Conservation (phyloP, 2,888 invertebrate genomes). For the Campopleginae sp. region DNA sequence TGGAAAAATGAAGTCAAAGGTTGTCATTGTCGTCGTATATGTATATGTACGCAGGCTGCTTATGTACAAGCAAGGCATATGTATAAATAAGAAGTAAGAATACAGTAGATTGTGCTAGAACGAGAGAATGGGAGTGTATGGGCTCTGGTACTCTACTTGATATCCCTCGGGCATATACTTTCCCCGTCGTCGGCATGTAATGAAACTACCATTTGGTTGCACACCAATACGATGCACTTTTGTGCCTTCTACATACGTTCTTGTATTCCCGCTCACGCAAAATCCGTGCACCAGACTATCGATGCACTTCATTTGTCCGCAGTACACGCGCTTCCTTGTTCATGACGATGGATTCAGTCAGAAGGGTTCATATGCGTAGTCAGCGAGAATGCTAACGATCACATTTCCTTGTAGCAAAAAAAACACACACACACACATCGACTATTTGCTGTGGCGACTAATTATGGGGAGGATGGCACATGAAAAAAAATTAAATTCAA, state of each 20-base stretch:
- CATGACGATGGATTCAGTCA: conserved; percentile 24
- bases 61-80: neutral
- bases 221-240: conserved; percentile 38
- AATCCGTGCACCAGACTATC: conserved; percentile 55
- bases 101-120: conserved; percentile 48
- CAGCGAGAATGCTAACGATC: conserved; percentile 50
- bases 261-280: conserved; percentile 35
- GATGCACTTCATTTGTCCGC: conserved; percentile 56
- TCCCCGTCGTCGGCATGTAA: conserved; percentile 72
- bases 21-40: conserved; percentile 39
- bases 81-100: conserved; percentile 30
- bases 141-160: conserved; percentile 79
- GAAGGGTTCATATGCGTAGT: conserved; percentile 10
- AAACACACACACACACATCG: conserved; percentile 61
- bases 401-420: conserved; percentile 49
- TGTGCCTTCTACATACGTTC: conserved; percentile 51
- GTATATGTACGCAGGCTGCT: neutral
- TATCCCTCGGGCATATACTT: conserved; percentile 78
- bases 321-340: conserved; percentile 40
- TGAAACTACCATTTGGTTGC: conserved; percentile 59
- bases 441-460: conserved; percentile 74
- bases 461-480: conserved; percentile 65
- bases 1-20: conserved; percentile 54
- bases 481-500: conserved; percentile 1
- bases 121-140: conserved; percentile 44